Evolutionary conservation across 2,888 invertebrate species (phyloP).

Genomic region (Trachelus tabidus): DNA sequence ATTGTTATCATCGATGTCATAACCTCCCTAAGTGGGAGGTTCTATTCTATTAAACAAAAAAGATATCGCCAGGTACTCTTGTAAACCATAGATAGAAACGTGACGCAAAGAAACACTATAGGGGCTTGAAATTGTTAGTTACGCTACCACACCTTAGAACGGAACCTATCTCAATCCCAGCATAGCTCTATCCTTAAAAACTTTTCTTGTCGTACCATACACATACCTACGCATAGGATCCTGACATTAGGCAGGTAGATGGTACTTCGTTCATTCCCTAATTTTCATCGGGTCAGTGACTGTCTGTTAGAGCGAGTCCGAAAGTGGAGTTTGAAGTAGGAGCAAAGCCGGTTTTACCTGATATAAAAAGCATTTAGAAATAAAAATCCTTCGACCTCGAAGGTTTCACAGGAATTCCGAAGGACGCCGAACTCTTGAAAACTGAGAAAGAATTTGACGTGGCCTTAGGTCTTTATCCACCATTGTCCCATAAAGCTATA

Average conservation of each 20-base stretch:
- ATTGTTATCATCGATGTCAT: neutral
- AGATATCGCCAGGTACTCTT: neutral
- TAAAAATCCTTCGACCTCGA: neutral
- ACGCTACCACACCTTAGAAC: neutral
- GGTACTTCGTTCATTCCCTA: conserved; percentile 33
- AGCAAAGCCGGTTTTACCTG: neutral
- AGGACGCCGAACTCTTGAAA: neutral
- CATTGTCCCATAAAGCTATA: neutral
- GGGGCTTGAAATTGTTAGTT: neutral
- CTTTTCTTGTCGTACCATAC: neutral
- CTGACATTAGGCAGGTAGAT: neutral
- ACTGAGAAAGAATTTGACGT: neutral
- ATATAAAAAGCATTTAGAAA: neutral
- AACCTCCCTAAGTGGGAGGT: neutral
- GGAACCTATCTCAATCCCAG: neutral
- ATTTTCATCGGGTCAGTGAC: conserved; percentile 48
- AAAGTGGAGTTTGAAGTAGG: conserved; percentile 30
- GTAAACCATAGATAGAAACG: neutral
- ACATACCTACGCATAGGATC: neutral
- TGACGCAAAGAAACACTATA: neutral
- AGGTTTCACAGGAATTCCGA: neutral
- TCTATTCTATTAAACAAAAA: neutral
- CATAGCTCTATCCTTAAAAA: neutral
- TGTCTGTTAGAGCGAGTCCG: conserved; percentile 33
- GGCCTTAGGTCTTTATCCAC: neutral